These are phyloP conservation scores for Zosterops japonicus DNA, from an alignment of 2,113 vertebrate species.

Conservation along the genomic window DNA sequence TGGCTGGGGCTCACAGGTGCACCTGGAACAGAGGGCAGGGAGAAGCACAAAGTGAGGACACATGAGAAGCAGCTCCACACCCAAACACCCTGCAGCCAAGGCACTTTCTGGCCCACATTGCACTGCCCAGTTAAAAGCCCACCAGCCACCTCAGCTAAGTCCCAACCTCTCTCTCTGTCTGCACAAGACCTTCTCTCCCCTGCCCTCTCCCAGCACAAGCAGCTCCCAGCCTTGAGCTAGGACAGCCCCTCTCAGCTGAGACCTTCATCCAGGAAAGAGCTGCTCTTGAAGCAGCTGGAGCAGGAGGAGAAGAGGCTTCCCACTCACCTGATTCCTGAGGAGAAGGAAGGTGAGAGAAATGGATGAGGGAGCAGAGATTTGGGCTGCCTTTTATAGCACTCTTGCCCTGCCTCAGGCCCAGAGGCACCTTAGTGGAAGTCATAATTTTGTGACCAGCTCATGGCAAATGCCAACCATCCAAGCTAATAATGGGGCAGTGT, in stretches of 20 bases:
- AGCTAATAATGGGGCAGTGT: background rate
- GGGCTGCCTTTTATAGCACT: background rate
- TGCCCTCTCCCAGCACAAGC: background rate
- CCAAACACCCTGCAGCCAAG: background rate
- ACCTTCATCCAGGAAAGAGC: background rate
- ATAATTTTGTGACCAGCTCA: background rate
- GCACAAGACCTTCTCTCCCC: background rate
- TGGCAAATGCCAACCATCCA: background rate
- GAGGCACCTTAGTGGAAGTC: background rate
- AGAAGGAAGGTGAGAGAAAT: background rate
- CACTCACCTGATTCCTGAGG: background rate
- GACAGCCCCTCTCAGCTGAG: background rate
- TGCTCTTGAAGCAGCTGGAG: background rate
- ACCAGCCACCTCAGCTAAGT: background rate
- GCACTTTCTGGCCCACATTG: background rate
- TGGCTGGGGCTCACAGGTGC: too few species aligned
- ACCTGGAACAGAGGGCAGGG: background rate
- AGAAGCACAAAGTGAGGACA: too few species aligned
- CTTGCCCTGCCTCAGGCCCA: background rate
- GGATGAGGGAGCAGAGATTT: background rate
- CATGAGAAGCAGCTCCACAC: too few species aligned
- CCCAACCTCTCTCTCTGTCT: background rate
- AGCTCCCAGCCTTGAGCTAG: accelerated
- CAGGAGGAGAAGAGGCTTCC: too few species aligned
- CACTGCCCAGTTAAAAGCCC: background rate